Evolutionary conservation across 2,888 invertebrate genomes (phyloP).

Genomic region (Eucera pruinosa): DNA sequence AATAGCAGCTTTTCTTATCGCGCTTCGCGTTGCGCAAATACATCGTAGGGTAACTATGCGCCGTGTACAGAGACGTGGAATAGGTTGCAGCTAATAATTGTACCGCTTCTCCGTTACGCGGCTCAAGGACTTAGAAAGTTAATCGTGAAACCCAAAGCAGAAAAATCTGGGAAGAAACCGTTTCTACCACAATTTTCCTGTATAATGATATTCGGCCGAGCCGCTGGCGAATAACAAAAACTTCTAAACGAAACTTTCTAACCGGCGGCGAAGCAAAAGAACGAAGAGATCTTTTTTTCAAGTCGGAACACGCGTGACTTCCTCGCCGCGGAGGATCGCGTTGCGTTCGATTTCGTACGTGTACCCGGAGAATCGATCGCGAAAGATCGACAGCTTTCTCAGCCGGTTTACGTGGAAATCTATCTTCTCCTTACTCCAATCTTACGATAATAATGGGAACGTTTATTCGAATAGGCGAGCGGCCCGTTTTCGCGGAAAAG

Average conservation of each 20-base stretch:
- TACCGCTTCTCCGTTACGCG: neutral
- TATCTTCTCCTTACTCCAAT: too few species aligned
- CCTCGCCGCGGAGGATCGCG: neutral
- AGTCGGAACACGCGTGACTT: neutral
- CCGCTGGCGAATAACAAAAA: slow-evolving; percentile 46
- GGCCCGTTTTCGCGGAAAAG: too few species aligned
- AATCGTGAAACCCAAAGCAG: slow-evolving; percentile 16
- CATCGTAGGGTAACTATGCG: too few species aligned
- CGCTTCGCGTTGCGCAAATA: too few species aligned
- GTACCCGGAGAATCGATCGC: slow-evolving; percentile 15
- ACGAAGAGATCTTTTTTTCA: neutral
- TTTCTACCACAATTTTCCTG: slow-evolving; percentile 23
- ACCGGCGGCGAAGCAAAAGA: neutral
- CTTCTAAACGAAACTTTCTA: slow-evolving; percentile 48
- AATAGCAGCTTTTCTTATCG: neutral
- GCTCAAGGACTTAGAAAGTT: slow-evolving; percentile 49
- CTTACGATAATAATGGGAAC: too few species aligned
- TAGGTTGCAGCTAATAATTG: neutral
- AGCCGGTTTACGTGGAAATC: too few species aligned
- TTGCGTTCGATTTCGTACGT: neutral
- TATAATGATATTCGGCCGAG: slow-evolving; percentile 8
- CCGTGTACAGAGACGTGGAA: too few species aligned
- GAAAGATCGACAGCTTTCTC: slow-evolving; percentile 61
- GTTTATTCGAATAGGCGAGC: too few species aligned
- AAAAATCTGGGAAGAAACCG: slow-evolving; percentile 24